A percentile compares a stretch with the other conserved stretches of the same genome.
These are phyloP conservation scores for Agrochola lychnidis DNA, from an alignment of 2,888 invertebrate species.

Conservation along the genomic window DNA sequence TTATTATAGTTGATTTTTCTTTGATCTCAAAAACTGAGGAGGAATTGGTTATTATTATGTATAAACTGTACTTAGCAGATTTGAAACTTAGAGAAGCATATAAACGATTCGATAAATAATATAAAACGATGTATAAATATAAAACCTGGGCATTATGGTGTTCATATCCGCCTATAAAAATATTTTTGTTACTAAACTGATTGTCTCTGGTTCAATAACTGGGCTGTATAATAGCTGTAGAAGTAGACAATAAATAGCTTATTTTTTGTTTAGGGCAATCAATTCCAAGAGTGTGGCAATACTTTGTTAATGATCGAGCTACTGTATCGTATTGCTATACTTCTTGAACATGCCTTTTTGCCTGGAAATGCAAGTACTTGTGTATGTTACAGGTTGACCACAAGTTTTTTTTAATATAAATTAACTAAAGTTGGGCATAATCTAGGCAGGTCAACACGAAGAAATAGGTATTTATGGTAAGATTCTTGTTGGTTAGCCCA, in stretches of 20 bases:
- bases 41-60: slow-evolving; percentile 64
- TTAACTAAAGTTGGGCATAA: slow-evolving; percentile 2
- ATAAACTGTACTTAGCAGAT: slow-evolving; percentile 45
- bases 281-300: slow-evolving; percentile 37
- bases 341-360: slow-evolving; percentile 32
- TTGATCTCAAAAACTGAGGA: slow-evolving; percentile 68
- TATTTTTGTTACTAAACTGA: slow-evolving; percentile 76
- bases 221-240: slow-evolving; percentile 68
- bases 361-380: slow-evolving; percentile 34
- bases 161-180: slow-evolving; percentile 79
- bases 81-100: slow-evolving; percentile 38
- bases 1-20: slow-evolving; percentile 47
- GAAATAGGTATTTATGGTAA: slow-evolving; percentile 8
- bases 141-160: slow-evolving; percentile 72
- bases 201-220: slow-evolving; percentile 61
- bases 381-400: slow-evolving; percentile 24
- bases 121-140: slow-evolving; percentile 47
- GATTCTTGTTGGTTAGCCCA: slow-evolving; percentile 4
- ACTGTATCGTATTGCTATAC: slow-evolving; percentile 23
- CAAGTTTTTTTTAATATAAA: slow-evolving; percentile 15
- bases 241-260: slow-evolving; percentile 70
- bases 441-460: slow-evolving; percentile 8
- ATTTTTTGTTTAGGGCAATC: slow-evolving; percentile 47
- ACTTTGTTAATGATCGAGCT: slow-evolving; percentile 14
- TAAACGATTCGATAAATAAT: slow-evolving; percentile 49